phyloP scores from a whole-genome alignment of 92 coral and sea anemone species.

The Palythoa heliodiscus region DNA sequence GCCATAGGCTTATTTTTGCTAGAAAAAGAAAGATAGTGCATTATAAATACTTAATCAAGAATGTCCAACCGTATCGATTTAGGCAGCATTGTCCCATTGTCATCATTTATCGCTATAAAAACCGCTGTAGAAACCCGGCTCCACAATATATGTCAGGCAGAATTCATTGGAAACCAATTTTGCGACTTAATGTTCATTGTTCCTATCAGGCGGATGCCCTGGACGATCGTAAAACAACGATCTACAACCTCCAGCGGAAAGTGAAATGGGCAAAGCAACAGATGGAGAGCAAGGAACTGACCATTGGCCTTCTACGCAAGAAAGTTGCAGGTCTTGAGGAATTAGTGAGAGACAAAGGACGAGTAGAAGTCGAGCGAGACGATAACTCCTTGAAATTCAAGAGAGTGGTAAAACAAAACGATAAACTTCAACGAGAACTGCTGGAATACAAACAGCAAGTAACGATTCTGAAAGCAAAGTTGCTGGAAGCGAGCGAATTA shows the following conservation, averaged over 20 bases:
- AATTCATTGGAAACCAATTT: not conserved
- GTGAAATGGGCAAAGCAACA: constrained; percentile 98
- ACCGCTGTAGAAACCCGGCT: too few species aligned
- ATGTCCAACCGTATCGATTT: too few species aligned
- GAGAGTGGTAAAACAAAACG: constrained; percentile 90
- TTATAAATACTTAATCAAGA: too few species aligned
- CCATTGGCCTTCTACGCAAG: constrained; percentile 86
- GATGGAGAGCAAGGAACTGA: constrained; percentile 92
- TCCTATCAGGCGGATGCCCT: constrained; percentile 82
- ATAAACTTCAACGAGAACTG: constrained; percentile 89
- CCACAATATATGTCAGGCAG: too few species aligned
- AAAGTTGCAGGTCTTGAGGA: constrained; percentile 89
- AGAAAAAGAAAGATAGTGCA: too few species aligned
- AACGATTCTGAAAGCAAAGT: constrained; percentile 77
- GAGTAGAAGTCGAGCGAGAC: constrained; percentile 94
- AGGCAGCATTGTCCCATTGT: too few species aligned
- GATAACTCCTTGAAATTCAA: constrained; percentile 87
- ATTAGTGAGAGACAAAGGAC: constrained; percentile 80
- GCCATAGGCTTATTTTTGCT: too few species aligned
- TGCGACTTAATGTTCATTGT: not conserved
- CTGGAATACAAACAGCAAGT: constrained; percentile 90
- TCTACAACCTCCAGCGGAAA: constrained; percentile 90
- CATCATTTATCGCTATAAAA: too few species aligned
- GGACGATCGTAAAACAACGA: constrained; percentile 93
- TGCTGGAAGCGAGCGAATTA: constrained; percentile 89